Evolutionary conservation across 2,888 invertebrate species (phyloP), one percentile per base, ranked within the genome.

Genomic region (Gnatocerus cornutus): DNA sequence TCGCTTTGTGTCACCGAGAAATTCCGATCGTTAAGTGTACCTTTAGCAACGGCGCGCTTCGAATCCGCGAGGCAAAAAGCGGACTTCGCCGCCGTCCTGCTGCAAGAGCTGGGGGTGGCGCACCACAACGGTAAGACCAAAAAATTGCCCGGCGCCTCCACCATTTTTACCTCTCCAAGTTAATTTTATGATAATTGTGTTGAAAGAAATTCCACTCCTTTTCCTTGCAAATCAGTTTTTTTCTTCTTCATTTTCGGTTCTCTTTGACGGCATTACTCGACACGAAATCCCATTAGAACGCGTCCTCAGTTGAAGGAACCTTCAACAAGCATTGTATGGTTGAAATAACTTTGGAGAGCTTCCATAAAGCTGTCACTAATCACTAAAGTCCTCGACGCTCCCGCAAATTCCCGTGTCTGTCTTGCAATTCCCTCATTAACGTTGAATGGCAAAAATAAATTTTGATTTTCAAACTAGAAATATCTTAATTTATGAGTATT

Each of bases 51-150:
- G 1, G 86, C 88, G 46, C 87, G 92, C 46, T 94, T 92, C 87
- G 92, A 93, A 81, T 88, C 91, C 8, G 91, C 92, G 12, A 87
- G 93, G 72, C 93, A 94, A 80, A 92, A 94, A 79, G 91, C 92
- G 43, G 94, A 94, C 81, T 88, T 94, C 76, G 91, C 93, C 3
- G 93, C 94, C 46, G 89, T 90, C 72, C 87, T 94, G 71, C 85
- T 95, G 3, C 91, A 92, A 78, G 92, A 93, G 81, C 88, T 94
- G 30, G 93, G 92, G 55, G 86, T 89, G 39, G 86, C 88, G 66
- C 87, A 88, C 73, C 89, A 93, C 82, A 90, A 86, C 74, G 89
- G 89, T 89, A 82, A 85, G 84, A 12, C 6, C 41, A 30, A 52
- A 52, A n/a, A n/a, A n/a, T n/a, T n/a, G n/a, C n/a, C n/a, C n/a